These are phyloP conservation scores for Elachura formosa DNA, from an alignment of 2,113 vertebrate species.

Conservation along the genomic window DNA sequence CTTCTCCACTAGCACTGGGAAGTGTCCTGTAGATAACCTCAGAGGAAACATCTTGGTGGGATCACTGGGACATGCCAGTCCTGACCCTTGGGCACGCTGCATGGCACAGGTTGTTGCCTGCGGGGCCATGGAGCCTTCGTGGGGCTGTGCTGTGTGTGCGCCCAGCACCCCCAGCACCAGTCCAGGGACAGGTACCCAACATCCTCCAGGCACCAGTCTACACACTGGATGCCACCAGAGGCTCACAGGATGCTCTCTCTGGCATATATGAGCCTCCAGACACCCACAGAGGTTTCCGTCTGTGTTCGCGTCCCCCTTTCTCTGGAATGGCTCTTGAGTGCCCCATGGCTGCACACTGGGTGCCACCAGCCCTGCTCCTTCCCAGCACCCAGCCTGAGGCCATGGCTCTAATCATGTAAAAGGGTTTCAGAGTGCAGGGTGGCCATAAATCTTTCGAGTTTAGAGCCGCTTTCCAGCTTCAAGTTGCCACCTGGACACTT, in stretches of 20 bases:
- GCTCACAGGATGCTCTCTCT: accelerated
- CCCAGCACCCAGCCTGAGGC: accelerated
- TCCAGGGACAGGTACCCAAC: neutral
- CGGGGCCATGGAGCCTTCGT: accelerated
- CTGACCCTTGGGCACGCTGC: neutral
- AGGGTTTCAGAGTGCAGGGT: neutral
- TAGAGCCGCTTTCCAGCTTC: neutral
- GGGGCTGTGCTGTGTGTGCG: neutral
- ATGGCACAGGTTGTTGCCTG: accelerated
- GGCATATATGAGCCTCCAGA: accelerated
- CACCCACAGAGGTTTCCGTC: accelerated
- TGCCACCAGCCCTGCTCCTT: neutral
- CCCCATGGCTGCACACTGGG: accelerated
- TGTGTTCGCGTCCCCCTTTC: too few species aligned
- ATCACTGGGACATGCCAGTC: neutral
- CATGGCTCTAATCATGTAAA: neutral
- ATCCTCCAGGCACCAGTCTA: accelerated
- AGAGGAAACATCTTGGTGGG: neutral
- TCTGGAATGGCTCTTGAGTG: accelerated
- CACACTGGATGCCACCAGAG: accelerated
- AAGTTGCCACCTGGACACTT: neutral
- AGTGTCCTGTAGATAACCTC: neutral
- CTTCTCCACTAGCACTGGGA: neutral
- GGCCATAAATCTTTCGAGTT: neutral
- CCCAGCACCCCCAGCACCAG: neutral